Base-by-base conservation (phyloP, 2,888 invertebrate genomes). In the Teleiodes luculella region DNA sequence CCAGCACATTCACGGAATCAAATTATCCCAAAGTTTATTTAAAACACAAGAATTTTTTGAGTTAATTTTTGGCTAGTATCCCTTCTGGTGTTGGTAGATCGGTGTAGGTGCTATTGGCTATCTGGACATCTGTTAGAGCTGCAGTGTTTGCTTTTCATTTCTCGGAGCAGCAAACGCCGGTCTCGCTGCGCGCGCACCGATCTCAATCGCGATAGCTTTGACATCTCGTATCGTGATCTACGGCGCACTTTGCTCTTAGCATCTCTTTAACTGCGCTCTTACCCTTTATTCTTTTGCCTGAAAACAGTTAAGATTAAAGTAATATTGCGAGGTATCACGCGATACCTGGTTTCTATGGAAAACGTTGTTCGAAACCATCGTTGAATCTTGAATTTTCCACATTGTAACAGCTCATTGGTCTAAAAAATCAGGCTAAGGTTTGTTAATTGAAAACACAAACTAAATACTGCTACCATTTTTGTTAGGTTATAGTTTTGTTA, bases 71-170 rank as follows among this genome's bases (percentile, higher is more conserved):
- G 10, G 16, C 7, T 8, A 39, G 10, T 11, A 56, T 59, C 76
- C 57, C 68, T 72, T 83, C 83, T 67, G 66, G 75, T 56, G 56
- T 55, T 55, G 57, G 57, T 72, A 59, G 70, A 61, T 75, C 79
- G 53, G 28, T 66, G 70, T 64, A 67, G 59, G 64, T 68, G 74
- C 79, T 83, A 86, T 87, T 86, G 87, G 83, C 86, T 87, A 88
- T 86, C 87, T 86, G 88, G 86, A 86, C 87, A 86, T 87, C 83
- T 86, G 86, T 78, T 80, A 74, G 82, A 78, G 76, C 78, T 76
- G 71, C 78, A 74, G 74, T 88, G 88, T 88, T 88, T 87, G 74
- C 85, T 76, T 88, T 88, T 87, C 88, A 88, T 88, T 82, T 86
- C 86, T 83, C 76, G 73, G 66, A 80, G 83, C 83, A 79, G 84